Conservation (phyloP, 2,113 vertebrate genomes). For the Isichthys henryi region DNA sequence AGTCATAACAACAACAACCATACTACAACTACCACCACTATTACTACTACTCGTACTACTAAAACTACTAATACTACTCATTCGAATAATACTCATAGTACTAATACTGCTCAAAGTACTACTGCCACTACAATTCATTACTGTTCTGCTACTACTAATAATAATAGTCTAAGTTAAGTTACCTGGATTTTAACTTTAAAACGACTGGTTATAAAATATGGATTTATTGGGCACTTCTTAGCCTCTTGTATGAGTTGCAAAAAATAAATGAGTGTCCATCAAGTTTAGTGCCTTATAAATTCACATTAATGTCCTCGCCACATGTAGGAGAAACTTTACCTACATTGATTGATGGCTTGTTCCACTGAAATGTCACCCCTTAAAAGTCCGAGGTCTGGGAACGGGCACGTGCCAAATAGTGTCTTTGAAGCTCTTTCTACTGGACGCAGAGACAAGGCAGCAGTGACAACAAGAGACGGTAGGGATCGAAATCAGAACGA, state of each 20-base stretch:
- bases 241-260: background rate
- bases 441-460: background rate
- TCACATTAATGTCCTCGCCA: background rate
- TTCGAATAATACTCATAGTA: background rate
- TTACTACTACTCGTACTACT: no score
- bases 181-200: background rate
- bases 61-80: no score
- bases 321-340: background rate
- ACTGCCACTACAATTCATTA: background rate
- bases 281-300: background rate
- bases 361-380: background rate
- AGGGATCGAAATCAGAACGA: background rate
- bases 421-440: background rate
- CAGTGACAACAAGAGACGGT: background rate
- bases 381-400: background rate
- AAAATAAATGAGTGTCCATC: background rate
- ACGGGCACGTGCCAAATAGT: background rate
- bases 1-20: background rate
- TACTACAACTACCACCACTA: background rate
- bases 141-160: background rate
- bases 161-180: background rate
- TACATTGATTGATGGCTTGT: background rate
- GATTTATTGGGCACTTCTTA: background rate
- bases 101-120: background rate
- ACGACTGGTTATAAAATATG: background rate